phyloP scores from a whole-genome alignment of 2,113 vertebrate species.

The Hippocampus comes region DNA sequence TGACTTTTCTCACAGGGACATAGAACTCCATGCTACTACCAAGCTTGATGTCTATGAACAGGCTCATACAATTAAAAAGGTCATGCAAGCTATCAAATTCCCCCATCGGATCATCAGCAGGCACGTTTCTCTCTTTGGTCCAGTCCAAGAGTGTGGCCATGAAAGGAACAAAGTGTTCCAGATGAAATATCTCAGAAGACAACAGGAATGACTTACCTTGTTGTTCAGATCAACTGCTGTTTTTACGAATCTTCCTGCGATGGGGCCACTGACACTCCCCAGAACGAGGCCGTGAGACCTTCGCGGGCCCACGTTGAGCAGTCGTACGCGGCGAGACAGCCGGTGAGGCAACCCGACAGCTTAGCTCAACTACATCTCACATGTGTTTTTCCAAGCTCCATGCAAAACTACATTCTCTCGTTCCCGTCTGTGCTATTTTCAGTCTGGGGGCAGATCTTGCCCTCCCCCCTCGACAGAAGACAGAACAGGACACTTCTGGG shows the following conservation, averaged over 20 bases:
- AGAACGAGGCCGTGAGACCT: conserved; percentile 4
- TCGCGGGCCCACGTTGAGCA: conserved; percentile 27
- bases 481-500: conserved; percentile 5
- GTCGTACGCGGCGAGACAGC: conserved; percentile 30
- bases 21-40: neutral
- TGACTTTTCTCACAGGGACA: neutral
- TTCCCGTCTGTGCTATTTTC: conserved; percentile 59
- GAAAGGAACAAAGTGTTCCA: neutral
- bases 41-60: neutral
- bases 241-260: neutral
- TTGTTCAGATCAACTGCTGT: conserved; percentile 9
- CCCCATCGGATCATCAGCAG: neutral
- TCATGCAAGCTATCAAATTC: neutral
- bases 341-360: conserved; percentile 56
- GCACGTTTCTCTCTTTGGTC: neutral
- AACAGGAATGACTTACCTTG: conserved; percentile 22
- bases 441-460: conserved; percentile 30
- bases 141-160: neutral
- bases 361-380: conserved; percentile 13
- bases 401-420: conserved; percentile 30
- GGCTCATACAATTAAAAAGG: neutral
- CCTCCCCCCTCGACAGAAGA: conserved; percentile 6
- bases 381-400: conserved; percentile 47
- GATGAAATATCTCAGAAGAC: neutral
- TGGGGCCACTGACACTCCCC: conserved; percentile 2